Base-by-base conservation (phyloP, 1,140 invertebrate genomes). In the Ips nitidus region DNA sequence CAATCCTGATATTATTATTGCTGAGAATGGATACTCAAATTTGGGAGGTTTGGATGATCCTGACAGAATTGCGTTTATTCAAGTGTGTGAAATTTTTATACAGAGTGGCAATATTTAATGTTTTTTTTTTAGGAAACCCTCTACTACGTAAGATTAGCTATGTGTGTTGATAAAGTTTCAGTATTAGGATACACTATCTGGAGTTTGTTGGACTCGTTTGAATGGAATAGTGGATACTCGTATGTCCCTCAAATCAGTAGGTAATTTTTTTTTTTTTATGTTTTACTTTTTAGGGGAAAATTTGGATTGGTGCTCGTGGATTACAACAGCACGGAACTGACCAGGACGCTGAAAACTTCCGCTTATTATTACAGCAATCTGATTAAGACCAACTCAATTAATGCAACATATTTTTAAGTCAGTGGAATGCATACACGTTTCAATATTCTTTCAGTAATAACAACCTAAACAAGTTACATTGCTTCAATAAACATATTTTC, bases 231-330 rank as follows among this genome's bases (percentile, higher is more conserved):
- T 77, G 52, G 83, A 40, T 68, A 68, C 39, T 42, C 2, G 66
- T 68, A 68, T 78, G n/a, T n/a, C n/a, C n/a, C n/a, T n/a, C n/a
- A n/a, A n/a, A n/a, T n/a, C n/a, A n/a, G n/a, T n/a, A n/a, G n/a
- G n/a, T n/a, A n/a, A n/a, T n/a, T n/a, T n/a, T n/a, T n/a, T n/a
- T n/a, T n/a, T n/a, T n/a, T n/a, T n/a, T n/a, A n/a, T n/a, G n/a
- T 47, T 47, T 62, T 22, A 22, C 2, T 1, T 77, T 85, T 84
- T 55, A 81, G 90, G 86, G 1, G 82, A 86, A 71, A 85, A 72
- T 94, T 92, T 78, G 92, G 92, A 1, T 75, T 94, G 0, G 88
- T 89, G 74, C 83, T 86, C 7, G 89, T 94, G 0, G 86, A 94
- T 77, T 93, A 91, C 74, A 82, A 80, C 1, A 84, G 55, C 63